phyloP scores from a whole-genome alignment of 2,888 invertebrate genomes.

The Melanotus villosus region DNA sequence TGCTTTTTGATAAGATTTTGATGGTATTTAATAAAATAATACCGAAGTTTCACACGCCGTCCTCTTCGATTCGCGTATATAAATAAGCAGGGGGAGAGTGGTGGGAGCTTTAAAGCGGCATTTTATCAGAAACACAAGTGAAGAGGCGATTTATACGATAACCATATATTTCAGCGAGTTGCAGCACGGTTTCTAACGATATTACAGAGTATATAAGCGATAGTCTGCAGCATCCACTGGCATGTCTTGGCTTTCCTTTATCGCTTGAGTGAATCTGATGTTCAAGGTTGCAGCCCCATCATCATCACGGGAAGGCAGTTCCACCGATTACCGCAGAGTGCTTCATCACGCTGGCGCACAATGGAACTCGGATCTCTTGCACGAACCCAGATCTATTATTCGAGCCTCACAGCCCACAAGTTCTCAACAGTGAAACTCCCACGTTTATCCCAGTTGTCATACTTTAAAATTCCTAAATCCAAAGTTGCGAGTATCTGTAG shows the following conservation, averaged over 20 bases:
- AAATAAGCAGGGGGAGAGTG: background rate
- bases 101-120: background rate
- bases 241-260: conserved; percentile 43
- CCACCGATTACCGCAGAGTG: conserved; percentile 55
- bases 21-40: conserved; percentile 22
- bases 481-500: conserved; percentile 26
- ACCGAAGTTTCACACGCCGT: background rate
- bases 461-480: conserved; percentile 43
- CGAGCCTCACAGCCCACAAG: conserved; percentile 35
- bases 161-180: conserved; percentile 1
- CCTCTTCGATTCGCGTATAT: background rate
- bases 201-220: conserved; percentile 12
- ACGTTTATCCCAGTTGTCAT: conserved; percentile 40
- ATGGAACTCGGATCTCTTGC: conserved; percentile 47
- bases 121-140: background rate
- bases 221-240: conserved; percentile 17
- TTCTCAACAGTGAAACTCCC: conserved; percentile 40
- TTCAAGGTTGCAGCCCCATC: conserved; percentile 53
- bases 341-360: conserved; percentile 54
- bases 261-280: conserved; percentile 54
- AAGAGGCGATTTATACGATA: background rate
- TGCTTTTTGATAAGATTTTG: conserved; percentile 30
- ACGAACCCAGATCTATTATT: conserved; percentile 46
- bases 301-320: conserved; percentile 51
- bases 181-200: conserved; percentile 10